Evolutionary conservation across 2,113 vertebrate species (phyloP).

Genomic region (Leptobrachium leishanense): DNA sequence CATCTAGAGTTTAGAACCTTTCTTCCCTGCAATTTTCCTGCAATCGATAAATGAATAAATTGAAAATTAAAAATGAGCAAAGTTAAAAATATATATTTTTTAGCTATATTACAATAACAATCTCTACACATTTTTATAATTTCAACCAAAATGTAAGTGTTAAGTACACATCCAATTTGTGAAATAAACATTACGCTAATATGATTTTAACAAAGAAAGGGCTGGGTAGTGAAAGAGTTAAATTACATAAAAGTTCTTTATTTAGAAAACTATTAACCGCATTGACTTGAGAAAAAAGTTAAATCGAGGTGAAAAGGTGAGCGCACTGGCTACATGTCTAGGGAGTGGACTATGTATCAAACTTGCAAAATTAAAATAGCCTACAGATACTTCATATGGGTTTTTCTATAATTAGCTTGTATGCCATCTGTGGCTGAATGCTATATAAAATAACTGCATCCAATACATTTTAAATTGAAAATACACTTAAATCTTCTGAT

Average conservation of each 20-base stretch:
- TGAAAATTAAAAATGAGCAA: no score
- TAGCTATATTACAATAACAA: no score
- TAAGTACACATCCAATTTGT: no score
- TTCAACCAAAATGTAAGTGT: no score
- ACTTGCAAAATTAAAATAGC: slow-evolving; percentile 33
- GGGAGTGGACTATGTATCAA: slow-evolving; percentile 30
- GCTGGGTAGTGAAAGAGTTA: no score
- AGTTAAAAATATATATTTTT: no score
- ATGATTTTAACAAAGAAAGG: no score
- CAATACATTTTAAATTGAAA: not conserved
- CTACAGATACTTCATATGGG: slow-evolving; percentile 38
- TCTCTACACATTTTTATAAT: no score
- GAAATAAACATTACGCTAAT: no score
- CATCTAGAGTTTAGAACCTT: no score
- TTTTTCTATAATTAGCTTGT: slow-evolving; percentile 31
- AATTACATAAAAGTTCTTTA: not conserved
- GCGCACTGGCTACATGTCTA: slow-evolving; percentile 9
- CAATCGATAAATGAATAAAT: no score
- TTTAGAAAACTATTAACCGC: slow-evolving; percentile 29
- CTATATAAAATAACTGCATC: slow-evolving; percentile 12
- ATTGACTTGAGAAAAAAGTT: slow-evolving; percentile 4
- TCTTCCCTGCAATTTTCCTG: no score
- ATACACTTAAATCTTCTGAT: not conserved
- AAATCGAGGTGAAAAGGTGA: slow-evolving; percentile 28
- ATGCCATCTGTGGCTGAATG: slow-evolving; percentile 36